Base-by-base conservation (phyloP, 1,140 invertebrate genomes). In the Drosophila ironensis region DNA sequence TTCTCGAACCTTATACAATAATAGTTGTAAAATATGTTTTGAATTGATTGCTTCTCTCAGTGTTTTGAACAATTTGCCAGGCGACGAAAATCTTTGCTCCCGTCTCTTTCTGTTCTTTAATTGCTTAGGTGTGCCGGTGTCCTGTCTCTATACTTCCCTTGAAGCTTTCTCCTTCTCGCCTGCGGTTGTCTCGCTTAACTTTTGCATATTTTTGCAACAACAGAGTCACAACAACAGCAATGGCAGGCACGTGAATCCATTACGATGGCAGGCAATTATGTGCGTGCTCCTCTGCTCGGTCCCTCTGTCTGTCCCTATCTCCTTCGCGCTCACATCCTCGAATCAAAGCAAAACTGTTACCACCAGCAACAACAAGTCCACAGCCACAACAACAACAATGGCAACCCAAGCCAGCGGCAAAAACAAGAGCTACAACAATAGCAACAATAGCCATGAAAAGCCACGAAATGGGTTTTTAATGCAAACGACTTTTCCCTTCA, bases 251-350 rank as follows among this genome's bases (percentile, higher is more conserved):
- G 75, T 75, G 70, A 78, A 84, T 45, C 80, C 78, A 67, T 84
- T 86, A 84, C 69, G 80, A 67, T 68, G 74, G 70, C 80, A 84
- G 70, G 69, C 80, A 84, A 84, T 84, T 80, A 86, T 86, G 71
- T 84, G 81, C 80, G 74, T 84, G 74, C 54, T 60, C 44, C 68
- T 38, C 50, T n/a, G n/a, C n/a, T n/a, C n/a, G n/a, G n/a, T n/a
- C n/a, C n/a, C n/a, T n/a, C n/a, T n/a, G n/a, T n/a, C n/a, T n/a
- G n/a, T n/a, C n/a, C n/a, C 45, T 40, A 42, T 14, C 50, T 42
- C 53, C 20, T 46, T 35, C 11, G 7, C 16, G 16, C 16, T 38
- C 20, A 46, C 35, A 30, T 56, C 40, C 74, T 69, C 69, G 73
- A 78, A 61, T 77, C 60, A 76, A 40, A 78, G 68, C 41, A 76